Evolutionary conservation across 2,888 invertebrate genomes (phyloP).

Genomic region (Heliothis peltigera): DNA sequence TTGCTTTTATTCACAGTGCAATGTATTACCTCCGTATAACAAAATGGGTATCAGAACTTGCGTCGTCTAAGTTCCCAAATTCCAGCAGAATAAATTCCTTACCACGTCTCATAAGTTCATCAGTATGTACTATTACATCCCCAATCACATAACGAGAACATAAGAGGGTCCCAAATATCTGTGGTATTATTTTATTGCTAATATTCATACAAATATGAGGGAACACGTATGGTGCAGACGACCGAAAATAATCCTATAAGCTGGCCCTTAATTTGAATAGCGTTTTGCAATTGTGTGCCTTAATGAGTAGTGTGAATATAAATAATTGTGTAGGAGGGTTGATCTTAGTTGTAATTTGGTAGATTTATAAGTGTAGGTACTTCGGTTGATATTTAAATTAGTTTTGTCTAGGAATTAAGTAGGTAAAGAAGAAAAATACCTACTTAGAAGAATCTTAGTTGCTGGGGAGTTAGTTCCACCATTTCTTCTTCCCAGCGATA

Average conservation of each 20-base stretch:
- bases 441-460: too few relatives aligned
- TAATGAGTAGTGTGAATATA: conserved; percentile 23
- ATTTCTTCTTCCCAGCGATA: too few relatives aligned
- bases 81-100: neutral
- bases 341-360: conserved; percentile 9
- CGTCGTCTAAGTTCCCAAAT: too few relatives aligned
- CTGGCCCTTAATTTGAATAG: conserved; percentile 47
- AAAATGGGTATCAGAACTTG: too few relatives aligned
- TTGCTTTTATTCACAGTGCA: too few relatives aligned
- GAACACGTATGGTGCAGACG: conserved; percentile 40
- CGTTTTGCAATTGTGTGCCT: conserved; percentile 31
- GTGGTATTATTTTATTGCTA: conserved; percentile 46
- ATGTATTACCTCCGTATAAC: too few relatives aligned
- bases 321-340: too few relatives aligned
- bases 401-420: too few relatives aligned
- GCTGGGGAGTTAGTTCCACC: too few relatives aligned
- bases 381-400: too few relatives aligned
- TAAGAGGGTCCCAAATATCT: conserved; percentile 29
- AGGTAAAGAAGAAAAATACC: too few relatives aligned
- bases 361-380: too few relatives aligned
- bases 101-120: neutral
- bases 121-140: conserved; percentile 8
- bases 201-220: conserved; percentile 51
- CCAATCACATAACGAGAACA: conserved; percentile 23
- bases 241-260: conserved; percentile 44